These are phyloP conservation scores for Zele albiditarsus DNA, from an alignment of 2,888 invertebrate genomes.

Conservation along the genomic window DNA sequence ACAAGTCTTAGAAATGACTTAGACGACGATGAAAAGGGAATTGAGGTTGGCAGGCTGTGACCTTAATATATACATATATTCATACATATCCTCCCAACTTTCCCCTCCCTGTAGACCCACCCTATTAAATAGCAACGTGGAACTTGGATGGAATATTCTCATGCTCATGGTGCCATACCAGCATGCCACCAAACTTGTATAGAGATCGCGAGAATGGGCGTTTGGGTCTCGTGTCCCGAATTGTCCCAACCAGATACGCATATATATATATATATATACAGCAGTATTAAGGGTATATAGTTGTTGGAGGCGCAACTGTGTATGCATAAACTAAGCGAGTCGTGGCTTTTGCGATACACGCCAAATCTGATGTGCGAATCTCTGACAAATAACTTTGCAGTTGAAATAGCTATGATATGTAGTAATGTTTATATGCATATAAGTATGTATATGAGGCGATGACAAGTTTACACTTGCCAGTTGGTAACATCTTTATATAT, in stretches of 20 bases:
- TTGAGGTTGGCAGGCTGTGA: not conserved
- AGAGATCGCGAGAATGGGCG: not conserved
- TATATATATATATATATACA: slow-evolving; percentile 9
- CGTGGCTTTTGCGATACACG: slow-evolving; percentile 3
- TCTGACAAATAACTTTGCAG: slow-evolving; percentile 23
- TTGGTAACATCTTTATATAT: not conserved
- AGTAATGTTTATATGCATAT: not conserved
- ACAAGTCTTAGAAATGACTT: not conserved
- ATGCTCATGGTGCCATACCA: slow-evolving; percentile 1
- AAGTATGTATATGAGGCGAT: not conserved
- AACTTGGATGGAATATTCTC: slow-evolving; percentile 25
- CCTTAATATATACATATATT: not conserved
- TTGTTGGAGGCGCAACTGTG: slow-evolving; percentile 7
- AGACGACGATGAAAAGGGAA: not conserved
- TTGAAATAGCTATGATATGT: slow-evolving; percentile 28
- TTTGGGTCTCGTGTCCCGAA: not conserved
- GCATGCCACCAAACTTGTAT: not conserved
- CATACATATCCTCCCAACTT: not conserved
- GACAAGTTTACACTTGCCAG: not conserved
- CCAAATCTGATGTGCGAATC: slow-evolving; percentile 9
- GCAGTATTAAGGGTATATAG: not conserved
- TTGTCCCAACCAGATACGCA: slow-evolving; percentile 11
- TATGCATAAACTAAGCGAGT: not conserved
- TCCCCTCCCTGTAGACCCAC: not conserved
- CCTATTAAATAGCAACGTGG: slow-evolving; percentile 1